phyloP scores from a whole-genome alignment of 2,113 vertebrate species.

The Trinectes maculatus region DNA sequence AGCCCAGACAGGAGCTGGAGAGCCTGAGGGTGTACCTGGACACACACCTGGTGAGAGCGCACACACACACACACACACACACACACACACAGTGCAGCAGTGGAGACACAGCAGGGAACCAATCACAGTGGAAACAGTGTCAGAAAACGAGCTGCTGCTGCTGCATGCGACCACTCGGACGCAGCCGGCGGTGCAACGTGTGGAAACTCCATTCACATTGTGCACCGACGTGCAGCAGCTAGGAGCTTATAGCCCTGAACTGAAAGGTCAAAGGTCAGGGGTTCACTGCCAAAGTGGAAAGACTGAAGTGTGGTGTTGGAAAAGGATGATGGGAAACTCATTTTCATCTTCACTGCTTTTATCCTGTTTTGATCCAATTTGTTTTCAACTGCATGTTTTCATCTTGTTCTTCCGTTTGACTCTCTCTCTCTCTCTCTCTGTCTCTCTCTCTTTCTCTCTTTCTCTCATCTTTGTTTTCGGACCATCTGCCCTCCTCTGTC shows the following conservation, averaged over 20 bases:
- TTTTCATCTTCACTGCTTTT: constrained; percentile 12
- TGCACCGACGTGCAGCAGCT: no score
- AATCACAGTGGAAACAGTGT: background rate
- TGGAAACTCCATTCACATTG: no score
- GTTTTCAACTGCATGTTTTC: constrained; percentile 37
- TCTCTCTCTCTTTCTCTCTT: background rate
- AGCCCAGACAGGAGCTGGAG: constrained; percentile 89
- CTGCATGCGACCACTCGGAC: background rate
- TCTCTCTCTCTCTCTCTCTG: background rate
- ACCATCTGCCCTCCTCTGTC: constrained; percentile 36
- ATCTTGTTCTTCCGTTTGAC: constrained; percentile 5
- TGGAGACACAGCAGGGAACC: background rate
- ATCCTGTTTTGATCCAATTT: constrained; percentile 36
- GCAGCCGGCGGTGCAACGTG: background rate
- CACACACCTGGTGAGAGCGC: constrained; percentile 92
- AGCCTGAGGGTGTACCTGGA: constrained; percentile 94
- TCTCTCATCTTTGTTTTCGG: constrained; percentile 21
- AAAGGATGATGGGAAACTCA: background rate
- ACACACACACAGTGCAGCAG: background rate
- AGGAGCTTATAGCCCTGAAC: no score
- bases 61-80: constrained; percentile 62
- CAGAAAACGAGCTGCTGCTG: background rate
- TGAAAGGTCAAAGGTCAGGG: constrained; percentile 21
- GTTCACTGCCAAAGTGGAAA: background rate
- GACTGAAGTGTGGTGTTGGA: background rate